Conservation (phyloP, 2,797 vertebrate species). For the Hoplostethus atlanticus region DNA sequence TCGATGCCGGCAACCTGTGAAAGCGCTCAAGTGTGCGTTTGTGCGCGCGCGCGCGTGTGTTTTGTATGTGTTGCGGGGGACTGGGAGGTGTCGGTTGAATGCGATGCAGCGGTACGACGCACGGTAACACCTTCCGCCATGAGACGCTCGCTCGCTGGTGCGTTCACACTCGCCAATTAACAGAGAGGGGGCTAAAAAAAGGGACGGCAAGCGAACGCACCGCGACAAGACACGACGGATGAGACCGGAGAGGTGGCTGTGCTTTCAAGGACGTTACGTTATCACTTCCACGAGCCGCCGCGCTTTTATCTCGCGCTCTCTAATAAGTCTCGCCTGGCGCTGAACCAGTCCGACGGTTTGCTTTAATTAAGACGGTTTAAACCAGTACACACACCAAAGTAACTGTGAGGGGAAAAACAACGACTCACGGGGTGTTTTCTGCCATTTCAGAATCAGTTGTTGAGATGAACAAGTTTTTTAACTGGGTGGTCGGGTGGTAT, state of each 20-base stretch:
- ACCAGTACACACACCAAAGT: not conserved
- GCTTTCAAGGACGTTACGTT: constrained; percentile 48
- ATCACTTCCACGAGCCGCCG: constrained; percentile 17
- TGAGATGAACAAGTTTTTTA: constrained; percentile 18
- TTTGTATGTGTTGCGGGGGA: constrained; percentile 51
- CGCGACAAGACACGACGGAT: constrained; percentile 27
- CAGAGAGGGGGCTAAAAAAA: constrained; percentile 72
- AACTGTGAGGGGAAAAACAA: constrained; percentile 1
- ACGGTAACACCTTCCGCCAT: constrained; percentile 71
- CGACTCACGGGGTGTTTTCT: not conserved
- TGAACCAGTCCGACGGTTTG: not conserved
- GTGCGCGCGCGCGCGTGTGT: constrained; percentile 17
- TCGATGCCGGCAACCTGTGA: constrained; percentile 54
- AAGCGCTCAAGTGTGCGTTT: constrained; percentile 46
- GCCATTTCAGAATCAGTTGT: not conserved
- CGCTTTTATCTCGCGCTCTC: constrained; percentile 16
- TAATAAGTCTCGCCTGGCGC: constrained; percentile 22
- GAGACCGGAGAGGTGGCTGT: constrained; percentile 29
- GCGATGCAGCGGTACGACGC: constrained; percentile 56
- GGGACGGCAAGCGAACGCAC: constrained; percentile 34
- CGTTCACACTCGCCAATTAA: constrained; percentile 80
- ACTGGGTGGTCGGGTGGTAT: not conserved
- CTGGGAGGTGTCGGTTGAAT: constrained; percentile 62
- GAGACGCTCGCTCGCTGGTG: constrained; percentile 58
- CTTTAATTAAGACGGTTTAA: constrained; percentile 27